phyloP scores from a whole-genome alignment of 1,140 invertebrate species.

The Lineus longissimus region DNA sequence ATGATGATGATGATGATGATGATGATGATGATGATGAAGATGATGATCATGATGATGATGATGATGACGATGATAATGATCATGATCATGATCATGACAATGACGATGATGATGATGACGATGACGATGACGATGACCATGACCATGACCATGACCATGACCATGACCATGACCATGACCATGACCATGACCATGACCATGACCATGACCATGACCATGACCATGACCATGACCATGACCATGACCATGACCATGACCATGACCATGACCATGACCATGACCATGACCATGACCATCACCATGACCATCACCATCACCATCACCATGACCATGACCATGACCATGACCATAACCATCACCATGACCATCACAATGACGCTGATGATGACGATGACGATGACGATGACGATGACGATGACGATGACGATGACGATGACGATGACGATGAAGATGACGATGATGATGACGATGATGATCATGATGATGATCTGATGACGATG shows the following conservation, averaged over 20 bases:
- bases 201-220: no score
- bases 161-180: no score
- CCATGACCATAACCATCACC: no score
- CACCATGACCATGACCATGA: slow-evolving; percentile 1
- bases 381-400: no score
- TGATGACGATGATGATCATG: slow-evolving; percentile 21
- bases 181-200: no score
- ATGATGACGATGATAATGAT: slow-evolving; percentile 3
- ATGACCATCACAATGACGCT: no score
- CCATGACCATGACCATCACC: no score
- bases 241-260: no score
- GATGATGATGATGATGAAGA: background rate
- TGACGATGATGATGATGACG: slow-evolving; percentile 7
- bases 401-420: background rate
- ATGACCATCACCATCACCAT: slow-evolving; percentile 3
- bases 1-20: background rate
- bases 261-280: no score
- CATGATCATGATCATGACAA: background rate
- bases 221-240: no score
- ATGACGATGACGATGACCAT: slow-evolving; percentile 13
- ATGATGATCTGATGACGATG: no score
- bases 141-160: no score
- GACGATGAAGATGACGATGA: slow-evolving; percentile 49
- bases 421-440: slow-evolving; percentile 50
- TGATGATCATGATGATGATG: background rate